Evolutionary conservation across 2,113 vertebrate genomes (phyloP).

Genomic region (Tragelaphus strepsiceros): DNA sequence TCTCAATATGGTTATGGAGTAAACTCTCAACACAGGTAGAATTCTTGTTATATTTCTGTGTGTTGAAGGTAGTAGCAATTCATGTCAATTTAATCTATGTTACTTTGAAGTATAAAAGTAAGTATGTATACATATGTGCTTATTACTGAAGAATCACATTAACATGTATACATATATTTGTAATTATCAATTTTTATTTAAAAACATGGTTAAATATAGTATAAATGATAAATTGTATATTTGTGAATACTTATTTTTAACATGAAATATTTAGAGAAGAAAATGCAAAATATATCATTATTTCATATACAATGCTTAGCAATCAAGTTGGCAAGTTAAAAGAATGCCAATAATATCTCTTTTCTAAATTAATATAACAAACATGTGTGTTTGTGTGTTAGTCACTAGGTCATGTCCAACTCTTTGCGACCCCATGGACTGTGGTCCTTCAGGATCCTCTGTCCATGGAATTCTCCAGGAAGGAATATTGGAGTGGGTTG

Average conservation of each 20-base stretch:
- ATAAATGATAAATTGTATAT: neutral
- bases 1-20: neutral
- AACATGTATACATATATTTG: neutral
- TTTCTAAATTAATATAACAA: neutral
- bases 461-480: neutral
- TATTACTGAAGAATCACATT: neutral
- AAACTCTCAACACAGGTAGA: neutral
- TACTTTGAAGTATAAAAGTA: neutral
- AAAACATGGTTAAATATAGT: neutral
- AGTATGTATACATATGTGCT: neutral
- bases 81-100: neutral
- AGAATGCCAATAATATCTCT: neutral
- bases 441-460: neutral
- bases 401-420: neutral
- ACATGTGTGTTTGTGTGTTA: neutral
- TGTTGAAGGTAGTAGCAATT: neutral
- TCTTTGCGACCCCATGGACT: neutral
- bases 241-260: neutral
- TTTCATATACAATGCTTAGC: neutral
- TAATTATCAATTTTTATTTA: neutral
- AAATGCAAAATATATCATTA: neutral
- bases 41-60: neutral
- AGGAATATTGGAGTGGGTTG: neutral
- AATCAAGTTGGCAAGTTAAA: neutral
- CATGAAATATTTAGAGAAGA: neutral